Base-by-base conservation (phyloP, 1,140 invertebrate species). In the Battus philenor region DNA sequence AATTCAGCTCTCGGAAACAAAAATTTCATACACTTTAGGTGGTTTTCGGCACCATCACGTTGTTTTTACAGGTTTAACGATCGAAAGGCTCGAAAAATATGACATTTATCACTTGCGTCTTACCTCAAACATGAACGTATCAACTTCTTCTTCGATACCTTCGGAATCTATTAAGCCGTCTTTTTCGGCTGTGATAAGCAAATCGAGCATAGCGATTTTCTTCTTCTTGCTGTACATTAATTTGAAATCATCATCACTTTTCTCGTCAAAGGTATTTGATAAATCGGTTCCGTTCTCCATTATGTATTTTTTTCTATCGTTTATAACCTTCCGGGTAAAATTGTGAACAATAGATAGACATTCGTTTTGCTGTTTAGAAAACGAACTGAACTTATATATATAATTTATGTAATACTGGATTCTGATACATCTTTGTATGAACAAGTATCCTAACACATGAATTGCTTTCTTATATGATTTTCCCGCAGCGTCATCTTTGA, bases 131-230 rank as follows among this genome's bases (percentile, higher is more conserved):
- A 93, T 91, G 58, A 93, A 92, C 1, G 92, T 93, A 45, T 93
- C 90, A 0, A 92, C 90, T 77, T 92, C 90, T 68, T 93, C 90
- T 51, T 88, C 61, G 5, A 95, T 90, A 1, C 70, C 71, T 8
- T 38, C 18, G 46, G 90, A 81, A 31, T 86, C 87, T 43, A 89
- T 88, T 7, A 61, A 41, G 11, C 87, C 79, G 31, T 80, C 65
- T 30, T 86, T 80, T 44, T 89, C 87, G 13, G 87, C 87, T 58
- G 87, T 53, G 17, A 95, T 72, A n/a, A 95, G 59, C 46, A 96
- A 86, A 86, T 97, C 95, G n/a, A 97, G 78, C 83, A 97, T 94
- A 1, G 94, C 93, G 4, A 91, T 61, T 31, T 89, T 86, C 46
- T 88, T 89, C 49, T 88, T 91, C 13, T 62, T 59, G 15, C 27